These are phyloP conservation scores for Halictus rubicundus DNA, from an alignment of 1,140 invertebrate genomes.

Conservation along the genomic window DNA sequence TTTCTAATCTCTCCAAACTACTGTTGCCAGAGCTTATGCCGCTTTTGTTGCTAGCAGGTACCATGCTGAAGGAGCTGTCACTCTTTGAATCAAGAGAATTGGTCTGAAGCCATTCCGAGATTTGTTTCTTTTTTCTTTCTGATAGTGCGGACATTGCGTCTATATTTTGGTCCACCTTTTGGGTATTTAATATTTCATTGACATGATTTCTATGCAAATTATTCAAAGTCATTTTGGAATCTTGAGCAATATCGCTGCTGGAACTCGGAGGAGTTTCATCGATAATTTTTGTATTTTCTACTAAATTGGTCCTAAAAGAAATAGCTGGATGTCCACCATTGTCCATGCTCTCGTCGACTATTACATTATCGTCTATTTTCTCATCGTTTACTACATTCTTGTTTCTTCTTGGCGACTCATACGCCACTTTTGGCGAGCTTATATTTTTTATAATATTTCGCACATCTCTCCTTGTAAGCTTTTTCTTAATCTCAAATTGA, in stretches of 20 bases:
- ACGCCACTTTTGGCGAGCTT: slow-evolving; percentile 18
- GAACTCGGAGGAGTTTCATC: slow-evolving; percentile 39
- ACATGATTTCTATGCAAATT: not conserved
- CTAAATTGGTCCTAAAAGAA: slow-evolving; percentile 8
- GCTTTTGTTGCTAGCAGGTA: slow-evolving; percentile 64
- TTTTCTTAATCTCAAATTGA: not conserved
- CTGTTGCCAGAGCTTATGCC: slow-evolving; percentile 74
- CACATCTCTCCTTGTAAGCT: slow-evolving; percentile 28
- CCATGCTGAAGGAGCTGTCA: slow-evolving; percentile 64
- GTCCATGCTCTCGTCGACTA: slow-evolving; percentile 51
- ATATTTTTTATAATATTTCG: slow-evolving; percentile 49
- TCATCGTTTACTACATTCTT: slow-evolving; percentile 37
- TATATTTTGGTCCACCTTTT: not conserved
- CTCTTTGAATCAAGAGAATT: slow-evolving; percentile 67
- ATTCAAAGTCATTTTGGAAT: slow-evolving; percentile 6
- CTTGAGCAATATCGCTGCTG: slow-evolving; percentile 26
- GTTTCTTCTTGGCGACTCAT: slow-evolving; percentile 40
- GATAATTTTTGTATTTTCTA: slow-evolving; percentile 16
- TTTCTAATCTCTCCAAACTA: slow-evolving; percentile 76
- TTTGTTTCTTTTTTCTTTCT: slow-evolving; percentile 60
- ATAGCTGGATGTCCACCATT: slow-evolving; percentile 53
- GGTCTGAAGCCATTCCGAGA: slow-evolving; percentile 72
- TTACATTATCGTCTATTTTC: not conserved
- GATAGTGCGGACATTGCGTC: slow-evolving; percentile 25
- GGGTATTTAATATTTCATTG: not conserved